Conservation (phyloP, 2,113 vertebrate species). For the Chaetorhynchus papuensis region DNA sequence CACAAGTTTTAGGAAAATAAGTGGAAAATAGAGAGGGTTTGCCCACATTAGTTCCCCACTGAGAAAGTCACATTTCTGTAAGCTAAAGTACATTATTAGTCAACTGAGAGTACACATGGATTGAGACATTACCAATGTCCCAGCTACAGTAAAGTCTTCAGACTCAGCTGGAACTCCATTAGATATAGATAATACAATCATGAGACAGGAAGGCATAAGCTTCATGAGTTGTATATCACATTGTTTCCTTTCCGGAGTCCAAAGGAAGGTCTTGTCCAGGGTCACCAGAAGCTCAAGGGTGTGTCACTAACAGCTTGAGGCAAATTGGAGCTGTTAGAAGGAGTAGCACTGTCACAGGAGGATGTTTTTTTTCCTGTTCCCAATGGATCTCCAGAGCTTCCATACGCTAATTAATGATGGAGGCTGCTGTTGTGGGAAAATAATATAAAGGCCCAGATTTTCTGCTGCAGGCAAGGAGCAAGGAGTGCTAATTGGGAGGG, state of each 20-base stretch:
- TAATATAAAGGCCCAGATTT: slow-evolving; percentile 65
- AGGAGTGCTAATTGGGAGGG: slow-evolving; percentile 62
- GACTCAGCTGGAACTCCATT: background rate
- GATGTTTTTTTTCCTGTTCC: slow-evolving; percentile 14
- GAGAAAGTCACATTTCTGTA: background rate
- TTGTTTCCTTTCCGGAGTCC: background rate
- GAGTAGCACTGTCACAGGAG: slow-evolving; percentile 9
- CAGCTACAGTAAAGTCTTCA: background rate
- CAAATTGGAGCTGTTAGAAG: background rate
- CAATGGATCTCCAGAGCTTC: slow-evolving; percentile 24
- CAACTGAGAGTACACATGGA: background rate
- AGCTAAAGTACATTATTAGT: background rate
- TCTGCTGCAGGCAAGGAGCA: slow-evolving; percentile 56
- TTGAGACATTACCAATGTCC: background rate
- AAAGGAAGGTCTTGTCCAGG: background rate
- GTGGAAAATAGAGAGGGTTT: background rate
- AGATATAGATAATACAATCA: background rate
- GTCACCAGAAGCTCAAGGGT: slow-evolving; percentile 26
- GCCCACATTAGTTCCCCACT: background rate
- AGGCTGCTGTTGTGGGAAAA: slow-evolving; percentile 57
- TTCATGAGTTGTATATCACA: background rate
- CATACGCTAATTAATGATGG: slow-evolving; percentile 55
- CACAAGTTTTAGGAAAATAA: background rate
- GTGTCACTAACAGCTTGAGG: slow-evolving; percentile 34
- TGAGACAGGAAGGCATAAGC: background rate